A percentile compares a stretch with the other conserved stretches of the same genome.
These are phyloP conservation scores for Anser cygnoides DNA, from an alignment of 2,113 vertebrate genomes.

Conservation along the genomic window DNA sequence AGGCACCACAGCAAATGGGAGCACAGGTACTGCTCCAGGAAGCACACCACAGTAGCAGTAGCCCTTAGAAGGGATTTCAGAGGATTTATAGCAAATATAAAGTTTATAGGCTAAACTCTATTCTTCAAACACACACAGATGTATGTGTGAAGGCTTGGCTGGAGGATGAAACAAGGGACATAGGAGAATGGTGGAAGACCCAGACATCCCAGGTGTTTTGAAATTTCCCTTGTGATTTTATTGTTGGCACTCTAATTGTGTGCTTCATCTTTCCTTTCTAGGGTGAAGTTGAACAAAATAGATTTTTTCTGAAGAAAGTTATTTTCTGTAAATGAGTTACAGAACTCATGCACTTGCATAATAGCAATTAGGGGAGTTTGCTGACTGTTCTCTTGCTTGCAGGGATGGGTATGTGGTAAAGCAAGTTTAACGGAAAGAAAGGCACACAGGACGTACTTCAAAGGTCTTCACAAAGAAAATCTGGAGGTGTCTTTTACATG, in stretches of 20 bases:
- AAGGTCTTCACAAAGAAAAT: background rate
- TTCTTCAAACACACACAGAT: background rate
- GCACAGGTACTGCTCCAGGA: background rate
- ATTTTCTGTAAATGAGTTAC: background rate
- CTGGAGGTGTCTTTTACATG: background rate
- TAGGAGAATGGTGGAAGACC: background rate
- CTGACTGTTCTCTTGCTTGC: background rate
- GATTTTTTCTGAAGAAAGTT: background rate
- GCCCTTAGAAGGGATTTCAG: background rate
- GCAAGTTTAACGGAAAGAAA: background rate
- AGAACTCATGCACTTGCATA: background rate
- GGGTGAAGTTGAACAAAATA: background rate
- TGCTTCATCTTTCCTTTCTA: background rate
- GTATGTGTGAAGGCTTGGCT: background rate
- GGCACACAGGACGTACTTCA: background rate
- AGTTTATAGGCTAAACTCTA: background rate
- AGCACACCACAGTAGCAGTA: background rate
- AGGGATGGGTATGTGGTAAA: background rate
- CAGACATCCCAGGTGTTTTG: background rate
- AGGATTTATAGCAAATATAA: background rate
- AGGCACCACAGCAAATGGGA: background rate
- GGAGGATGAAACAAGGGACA: accelerated
- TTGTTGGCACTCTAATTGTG: background rate
- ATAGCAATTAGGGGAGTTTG: background rate
- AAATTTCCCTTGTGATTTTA: background rate